phyloP scores from a whole-genome alignment of 2,888 invertebrate genomes.

The Drosophila testacea region DNA sequence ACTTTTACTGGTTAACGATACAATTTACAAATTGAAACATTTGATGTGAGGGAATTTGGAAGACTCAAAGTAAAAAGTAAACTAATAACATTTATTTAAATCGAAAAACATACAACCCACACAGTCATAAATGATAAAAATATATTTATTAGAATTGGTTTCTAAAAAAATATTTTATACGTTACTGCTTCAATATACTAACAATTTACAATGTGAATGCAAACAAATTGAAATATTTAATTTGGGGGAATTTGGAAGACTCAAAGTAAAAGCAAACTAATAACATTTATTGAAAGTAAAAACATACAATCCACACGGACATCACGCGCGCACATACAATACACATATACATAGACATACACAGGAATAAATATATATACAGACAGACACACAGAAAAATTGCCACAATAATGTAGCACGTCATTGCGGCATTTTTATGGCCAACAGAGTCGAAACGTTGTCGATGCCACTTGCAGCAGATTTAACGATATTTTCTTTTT shows the following conservation, averaged over 20 bases:
- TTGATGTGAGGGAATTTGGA: too few species aligned
- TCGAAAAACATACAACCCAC: too few species aligned
- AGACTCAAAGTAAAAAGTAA: too few species aligned
- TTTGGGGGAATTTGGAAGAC: neutral
- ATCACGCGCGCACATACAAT: neutral
- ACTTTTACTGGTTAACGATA: too few species aligned
- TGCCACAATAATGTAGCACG: constrained; percentile 59
- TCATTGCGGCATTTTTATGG: constrained; percentile 70
- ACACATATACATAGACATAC: neutral
- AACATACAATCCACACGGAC: constrained; percentile 5
- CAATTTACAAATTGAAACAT: too few species aligned
- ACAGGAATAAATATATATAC: neutral
- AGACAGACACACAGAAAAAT: constrained; percentile 5
- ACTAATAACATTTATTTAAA: too few species aligned
- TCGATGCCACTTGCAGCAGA: constrained; percentile 56
- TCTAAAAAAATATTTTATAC: too few species aligned
- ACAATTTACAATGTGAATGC: too few species aligned
- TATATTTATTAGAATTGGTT: too few species aligned
- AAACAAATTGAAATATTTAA: constrained; percentile 1
- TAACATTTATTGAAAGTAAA: constrained; percentile 25
- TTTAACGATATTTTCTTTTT: constrained; percentile 37
- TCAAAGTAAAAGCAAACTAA: constrained; percentile 13
- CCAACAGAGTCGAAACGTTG: constrained; percentile 46
- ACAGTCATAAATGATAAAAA: too few species aligned
- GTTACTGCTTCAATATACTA: too few species aligned